A percentile compares a stretch with the other conserved stretches of the same genome.
phyloP scores from a whole-genome alignment of 2,113 vertebrate species.

The Melanostigma gelatinosum region DNA sequence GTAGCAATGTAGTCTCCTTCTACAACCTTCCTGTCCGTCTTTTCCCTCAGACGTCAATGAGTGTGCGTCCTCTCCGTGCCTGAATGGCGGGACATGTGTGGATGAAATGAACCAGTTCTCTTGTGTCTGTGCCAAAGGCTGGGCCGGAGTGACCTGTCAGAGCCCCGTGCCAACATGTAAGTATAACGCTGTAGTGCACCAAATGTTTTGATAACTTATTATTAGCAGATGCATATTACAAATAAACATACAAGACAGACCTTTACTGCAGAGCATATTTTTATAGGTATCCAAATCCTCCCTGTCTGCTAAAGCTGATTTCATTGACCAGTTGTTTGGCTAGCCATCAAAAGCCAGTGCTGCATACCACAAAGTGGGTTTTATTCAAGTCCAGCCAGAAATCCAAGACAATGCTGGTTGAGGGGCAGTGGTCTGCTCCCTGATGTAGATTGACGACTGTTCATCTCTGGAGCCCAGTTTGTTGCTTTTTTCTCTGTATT shows the following conservation, averaged over 20 bases:
- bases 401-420: constrained; percentile 14
- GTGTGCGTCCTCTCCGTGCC: constrained; percentile 85
- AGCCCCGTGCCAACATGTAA: constrained; percentile 84
- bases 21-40: constrained; percentile 37
- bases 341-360: constrained; percentile 42
- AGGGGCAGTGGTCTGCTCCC: constrained; percentile 4
- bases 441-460: not conserved
- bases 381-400: constrained; percentile 38
- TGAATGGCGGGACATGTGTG: constrained; percentile 86
- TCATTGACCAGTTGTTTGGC: constrained; percentile 30
- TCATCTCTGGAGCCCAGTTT: constrained; percentile 10
- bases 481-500: not conserved
- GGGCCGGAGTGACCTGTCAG: constrained; percentile 86
- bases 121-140: constrained; percentile 85
- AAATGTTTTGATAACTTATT: not conserved
- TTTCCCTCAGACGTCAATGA: constrained; percentile 82
- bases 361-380: constrained; percentile 38
- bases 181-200: constrained; percentile 49
- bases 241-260: not conserved
- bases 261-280: not conserved
- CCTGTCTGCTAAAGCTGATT: constrained; percentile 35
- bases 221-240: not conserved
- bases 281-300: constrained; percentile 18
- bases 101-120: constrained; percentile 85
- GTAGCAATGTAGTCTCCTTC: not conserved